phyloP scores from a whole-genome alignment of 2,888 invertebrate species.

The Kryphioiulus occultus region DNA sequence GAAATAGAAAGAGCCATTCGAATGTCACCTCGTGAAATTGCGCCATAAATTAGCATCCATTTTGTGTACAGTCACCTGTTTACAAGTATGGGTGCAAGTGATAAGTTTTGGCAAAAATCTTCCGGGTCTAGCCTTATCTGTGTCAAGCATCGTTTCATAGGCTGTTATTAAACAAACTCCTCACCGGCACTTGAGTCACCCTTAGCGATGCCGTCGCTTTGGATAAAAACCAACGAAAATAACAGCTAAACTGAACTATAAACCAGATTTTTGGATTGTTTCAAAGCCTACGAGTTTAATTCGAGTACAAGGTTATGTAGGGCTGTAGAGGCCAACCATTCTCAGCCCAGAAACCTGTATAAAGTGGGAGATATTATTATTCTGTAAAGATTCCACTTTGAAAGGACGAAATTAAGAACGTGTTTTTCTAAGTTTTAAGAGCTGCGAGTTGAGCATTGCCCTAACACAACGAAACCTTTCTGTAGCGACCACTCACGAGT shows the following conservation, averaged over 20 bases:
- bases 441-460: too few species aligned
- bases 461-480: too few species aligned
- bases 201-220: not conserved
- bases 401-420: too few species aligned
- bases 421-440: too few species aligned
- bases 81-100: not conserved
- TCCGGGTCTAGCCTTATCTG: not conserved
- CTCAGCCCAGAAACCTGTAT: not conserved
- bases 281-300: not conserved
- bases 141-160: not conserved
- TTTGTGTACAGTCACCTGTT: not conserved
- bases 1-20: not conserved
- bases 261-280: not conserved
- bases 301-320: not conserved
- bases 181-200: not conserved
- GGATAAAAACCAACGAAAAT: not conserved
- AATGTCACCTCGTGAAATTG: not conserved
- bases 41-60: not conserved
- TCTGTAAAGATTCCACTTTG: too few species aligned
- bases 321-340: not conserved
- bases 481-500: too few species aligned
- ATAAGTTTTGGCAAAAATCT: not conserved
- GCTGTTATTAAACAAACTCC: not conserved
- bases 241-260: not conserved
- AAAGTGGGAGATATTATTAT: not conserved